Evolutionary conservation across 2,888 invertebrate genomes (phyloP), one percentile per base, ranked within the genome.

Genomic region (Syritta pipiens): DNA sequence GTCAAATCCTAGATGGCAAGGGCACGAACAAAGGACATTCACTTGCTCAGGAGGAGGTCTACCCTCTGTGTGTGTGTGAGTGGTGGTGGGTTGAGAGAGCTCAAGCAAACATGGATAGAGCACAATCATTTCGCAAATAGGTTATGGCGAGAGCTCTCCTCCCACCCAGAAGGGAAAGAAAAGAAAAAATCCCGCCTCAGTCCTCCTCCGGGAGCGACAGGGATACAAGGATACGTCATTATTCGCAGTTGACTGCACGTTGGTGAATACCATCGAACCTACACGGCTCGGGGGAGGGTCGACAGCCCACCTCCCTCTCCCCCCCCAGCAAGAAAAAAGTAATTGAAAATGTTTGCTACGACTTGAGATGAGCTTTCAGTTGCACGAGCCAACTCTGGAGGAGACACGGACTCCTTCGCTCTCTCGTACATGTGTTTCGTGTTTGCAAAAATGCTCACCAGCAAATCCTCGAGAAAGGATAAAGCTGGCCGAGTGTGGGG

Each of bases 81-180:
- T 6, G 4, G 19, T n/a, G 6, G 19, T 72, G 22, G 55, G 69
- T 40, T 59, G 48, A n/a, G 30, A 40, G 59, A 12, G 17, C 40
- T 20, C 51, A 51, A 51, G 57, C 48, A 77, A 77, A 71, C 51
- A 77, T 69, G 40, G 19, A 53, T 60, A 53, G 51, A 79, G 68
- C 55, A 74, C 79, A 79, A 79, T 79, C 72, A 79, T 74, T 79
- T 67, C 57, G 74, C 79, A 79, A 79, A 79, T 79, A 79, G 79
- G 79, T 79, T 79, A 79, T 79, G 62, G 67, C 62, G 74, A 68
- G 51, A 40, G 63, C 71, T 44, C 20, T 59, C 42, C 51, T 63
- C 1, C 19, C n/a, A n/a, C 12, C 10, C 3, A 55, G 46, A 3
- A 55, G 20, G 30, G 4, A 32, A 12, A 37, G 51, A 79, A 62